Conservation (phyloP, 2,797 vertebrate species). For the Thripadectes ignobilis region DNA sequence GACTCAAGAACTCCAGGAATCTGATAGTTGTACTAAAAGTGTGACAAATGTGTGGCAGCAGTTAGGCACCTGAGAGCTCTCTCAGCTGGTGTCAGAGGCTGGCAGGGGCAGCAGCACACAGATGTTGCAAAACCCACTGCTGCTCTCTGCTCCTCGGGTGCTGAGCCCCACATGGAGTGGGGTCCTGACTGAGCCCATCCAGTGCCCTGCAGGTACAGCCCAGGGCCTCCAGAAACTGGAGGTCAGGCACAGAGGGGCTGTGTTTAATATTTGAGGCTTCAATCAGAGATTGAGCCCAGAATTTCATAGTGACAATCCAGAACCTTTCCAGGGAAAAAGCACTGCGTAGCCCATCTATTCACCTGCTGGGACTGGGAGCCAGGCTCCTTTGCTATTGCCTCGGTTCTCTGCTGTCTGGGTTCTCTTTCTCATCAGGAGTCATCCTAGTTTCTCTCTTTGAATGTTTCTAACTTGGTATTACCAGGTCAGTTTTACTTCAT, state of each 20-base stretch:
- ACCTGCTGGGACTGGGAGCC: background rate
- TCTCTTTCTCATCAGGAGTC: constrained; percentile 35
- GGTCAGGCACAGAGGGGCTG: background rate
- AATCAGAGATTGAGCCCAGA: background rate
- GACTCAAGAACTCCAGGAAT: background rate
- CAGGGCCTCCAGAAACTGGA: background rate
- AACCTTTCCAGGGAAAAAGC: constrained; percentile 25
- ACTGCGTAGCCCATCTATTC: background rate
- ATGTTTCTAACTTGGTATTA: constrained; percentile 31
- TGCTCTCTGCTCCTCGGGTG: background rate
- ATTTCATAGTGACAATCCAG: constrained; percentile 10
- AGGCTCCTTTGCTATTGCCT: constrained; percentile 2
- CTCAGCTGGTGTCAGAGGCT: background rate
- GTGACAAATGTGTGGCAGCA: background rate
- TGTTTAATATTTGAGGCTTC: background rate
- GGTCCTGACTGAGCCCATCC: background rate
- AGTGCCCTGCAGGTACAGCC: background rate
- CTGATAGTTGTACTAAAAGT: background rate
- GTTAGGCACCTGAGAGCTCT: background rate
- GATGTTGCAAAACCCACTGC: background rate
- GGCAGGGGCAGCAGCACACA: background rate
- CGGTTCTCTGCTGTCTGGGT: background rate
- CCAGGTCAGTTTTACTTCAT: constrained; percentile 16
- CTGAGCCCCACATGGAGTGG: background rate
- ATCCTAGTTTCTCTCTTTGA: constrained; percentile 43